Conservation (phyloP, 1,140 invertebrate genomes). For the Tribolium madens region DNA sequence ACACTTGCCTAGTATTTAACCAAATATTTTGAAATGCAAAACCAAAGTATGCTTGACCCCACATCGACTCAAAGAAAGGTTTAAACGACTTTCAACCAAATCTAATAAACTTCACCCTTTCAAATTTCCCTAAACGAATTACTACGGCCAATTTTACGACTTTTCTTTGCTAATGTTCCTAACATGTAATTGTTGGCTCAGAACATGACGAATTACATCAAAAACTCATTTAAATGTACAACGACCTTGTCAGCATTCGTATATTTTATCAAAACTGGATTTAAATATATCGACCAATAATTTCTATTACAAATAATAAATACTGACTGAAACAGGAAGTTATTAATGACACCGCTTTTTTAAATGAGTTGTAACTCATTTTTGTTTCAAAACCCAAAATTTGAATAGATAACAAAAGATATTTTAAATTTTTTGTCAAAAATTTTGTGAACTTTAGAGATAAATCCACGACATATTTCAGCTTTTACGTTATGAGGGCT, state of each 20-base stretch:
- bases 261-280: background rate
- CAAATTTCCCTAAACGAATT: conserved; percentile 18
- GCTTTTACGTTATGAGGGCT: background rate
- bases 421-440: background rate
- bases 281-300: too few species aligned
- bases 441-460: background rate
- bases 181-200: conserved; percentile 7
- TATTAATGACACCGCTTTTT: too few species aligned
- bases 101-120: conserved; percentile 27
- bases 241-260: background rate
- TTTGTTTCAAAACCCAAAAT: too few species aligned
- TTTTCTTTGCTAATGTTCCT: conserved; percentile 22
- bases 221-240: background rate
- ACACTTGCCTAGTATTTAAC: background rate
- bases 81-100: background rate
- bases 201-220: conserved; percentile 6
- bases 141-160: background rate
- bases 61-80: background rate
- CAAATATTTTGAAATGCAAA: conserved; percentile 10
- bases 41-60: background rate
- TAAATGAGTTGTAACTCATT: too few species aligned
- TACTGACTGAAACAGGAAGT: too few species aligned
- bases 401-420: background rate
- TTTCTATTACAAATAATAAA: too few species aligned
- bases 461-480: conserved; percentile 1